A percentile compares a stretch with the other conserved stretches of the same genome.
Conservation (phyloP, 2,113 vertebrate species). For the Galemys pyrenaicus region DNA sequence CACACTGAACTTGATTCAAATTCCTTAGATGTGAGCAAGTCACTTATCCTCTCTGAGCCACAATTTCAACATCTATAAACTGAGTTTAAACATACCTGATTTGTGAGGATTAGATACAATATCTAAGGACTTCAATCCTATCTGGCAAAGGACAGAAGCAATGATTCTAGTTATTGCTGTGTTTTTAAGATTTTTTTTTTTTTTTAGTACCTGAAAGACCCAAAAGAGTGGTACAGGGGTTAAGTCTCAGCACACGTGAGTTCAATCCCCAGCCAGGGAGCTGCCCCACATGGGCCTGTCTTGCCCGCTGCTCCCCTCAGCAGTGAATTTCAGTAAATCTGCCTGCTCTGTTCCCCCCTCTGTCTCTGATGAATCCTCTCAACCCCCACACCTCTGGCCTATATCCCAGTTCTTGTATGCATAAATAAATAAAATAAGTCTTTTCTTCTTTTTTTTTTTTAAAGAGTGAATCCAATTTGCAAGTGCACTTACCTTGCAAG, state of each 20-base stretch:
- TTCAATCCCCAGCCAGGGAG: no score
- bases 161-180: neutral
- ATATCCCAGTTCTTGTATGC: no score
- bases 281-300: no score
- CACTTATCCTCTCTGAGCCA: neutral
- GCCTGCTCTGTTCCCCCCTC: no score
- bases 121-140: neutral
- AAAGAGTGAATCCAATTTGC: neutral
- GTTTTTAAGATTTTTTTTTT: neutral
- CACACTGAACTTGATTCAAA: neutral
- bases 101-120: slow-evolving; percentile 13
- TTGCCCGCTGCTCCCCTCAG: no score
- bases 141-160: neutral
- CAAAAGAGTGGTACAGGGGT: neutral
- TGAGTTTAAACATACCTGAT: neutral
- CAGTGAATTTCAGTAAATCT: no score
- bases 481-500: neutral
- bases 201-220: neutral
- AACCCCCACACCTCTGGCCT: no score
- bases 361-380: no score
- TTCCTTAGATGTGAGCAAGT: neutral
- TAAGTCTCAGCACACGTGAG: no score
- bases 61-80: neutral
- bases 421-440: no score
- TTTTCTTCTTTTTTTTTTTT: neutral